Evolutionary conservation across 2,888 invertebrate species (phyloP), one percentile per base, ranked within the genome.

Genomic region (Quadriops clusia): DNA sequence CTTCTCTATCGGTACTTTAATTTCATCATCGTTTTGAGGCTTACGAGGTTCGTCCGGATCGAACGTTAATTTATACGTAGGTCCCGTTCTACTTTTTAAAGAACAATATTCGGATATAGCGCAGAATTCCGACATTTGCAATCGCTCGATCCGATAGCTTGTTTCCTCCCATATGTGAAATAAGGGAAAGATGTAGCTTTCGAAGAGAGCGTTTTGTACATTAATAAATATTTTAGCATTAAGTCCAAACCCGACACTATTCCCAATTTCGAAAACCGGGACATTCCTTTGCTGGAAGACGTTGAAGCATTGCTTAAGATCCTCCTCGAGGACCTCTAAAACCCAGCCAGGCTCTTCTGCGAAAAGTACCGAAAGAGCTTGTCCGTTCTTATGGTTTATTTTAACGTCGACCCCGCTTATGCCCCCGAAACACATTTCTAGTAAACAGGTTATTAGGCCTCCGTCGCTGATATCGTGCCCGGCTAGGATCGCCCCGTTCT

Each of bases 381-480:
- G 64, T 2, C 70, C 69, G 18, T 55, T 55, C 36, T 65, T 64
- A 35, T 72, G 69, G 1, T 60, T 57, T 10, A 86, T 51, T 40
- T 80, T 68, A 1, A 85, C 54, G 9, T 72, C 62, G 9, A 91
- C 49, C 1, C 93, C 93, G 43, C 81, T 74, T 34, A 93, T 65
- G 18, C 95, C 94, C 33, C 78, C 91, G 53, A 97, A 87, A n/a
- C 85, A 82, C 94, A 97, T 95, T 64, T 98, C 97, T 34, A 97
- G 54, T 1, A 89, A 58, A 44, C 89, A 85, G 0, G 85, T 84
- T 22, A 97, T 67, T 17, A 97, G 65, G 16, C 98, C 97, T 12
- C 98, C 97, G 63, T 97, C 97, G 54, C 94, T 95, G 4, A 97
- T 70, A 58, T 98, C 97, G 56, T 98, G 97, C 0, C 95, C 94